A percentile compares a stretch with the other conserved stretches of the same genome.
phyloP scores from a whole-genome alignment of 2,888 invertebrate species.

The Tetragonisca angustula region DNA sequence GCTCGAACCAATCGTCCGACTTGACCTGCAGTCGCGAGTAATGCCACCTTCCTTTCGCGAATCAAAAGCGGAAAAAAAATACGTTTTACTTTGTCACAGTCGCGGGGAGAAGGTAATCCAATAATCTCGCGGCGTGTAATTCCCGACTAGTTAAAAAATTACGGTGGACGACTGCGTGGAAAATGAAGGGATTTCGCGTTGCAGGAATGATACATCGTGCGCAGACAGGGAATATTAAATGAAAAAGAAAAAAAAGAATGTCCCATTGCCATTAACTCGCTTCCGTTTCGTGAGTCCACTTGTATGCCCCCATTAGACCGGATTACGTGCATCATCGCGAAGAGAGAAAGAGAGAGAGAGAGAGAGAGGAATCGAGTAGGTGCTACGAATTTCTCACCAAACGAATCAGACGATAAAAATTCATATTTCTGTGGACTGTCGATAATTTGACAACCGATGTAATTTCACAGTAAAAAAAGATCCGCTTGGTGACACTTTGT shows the following conservation, averaged over 20 bases:
- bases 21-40: neutral
- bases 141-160: neutral
- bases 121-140: slow-evolving; percentile 12
- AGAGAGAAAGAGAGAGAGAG: neutral
- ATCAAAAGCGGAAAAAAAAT: neutral
- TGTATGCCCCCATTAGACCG: slow-evolving; percentile 34
- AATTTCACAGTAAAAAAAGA: no score
- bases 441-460: neutral
- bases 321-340: slow-evolving; percentile 6
- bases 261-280: slow-evolving; percentile 41
- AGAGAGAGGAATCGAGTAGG: slow-evolving; percentile 31
- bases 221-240: slow-evolving; percentile 47
- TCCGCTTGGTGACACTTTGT: no score
- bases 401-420: slow-evolving; percentile 22
- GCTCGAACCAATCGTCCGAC: neutral
- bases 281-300: slow-evolving; percentile 54
- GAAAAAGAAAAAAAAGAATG: slow-evolving; percentile 36
- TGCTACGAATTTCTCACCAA: slow-evolving; percentile 37
- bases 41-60: neutral
- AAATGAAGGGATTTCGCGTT: slow-evolving; percentile 8
- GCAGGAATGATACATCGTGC: slow-evolving; percentile 21
- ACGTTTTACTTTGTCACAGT: neutral
- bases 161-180: neutral
- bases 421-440: neutral
- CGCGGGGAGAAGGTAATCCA: neutral